Evolutionary conservation across 2,797 vertebrate genomes (phyloP), one percentile per base, ranked within the genome.

Genomic region (Gouania willdenowi): DNA sequence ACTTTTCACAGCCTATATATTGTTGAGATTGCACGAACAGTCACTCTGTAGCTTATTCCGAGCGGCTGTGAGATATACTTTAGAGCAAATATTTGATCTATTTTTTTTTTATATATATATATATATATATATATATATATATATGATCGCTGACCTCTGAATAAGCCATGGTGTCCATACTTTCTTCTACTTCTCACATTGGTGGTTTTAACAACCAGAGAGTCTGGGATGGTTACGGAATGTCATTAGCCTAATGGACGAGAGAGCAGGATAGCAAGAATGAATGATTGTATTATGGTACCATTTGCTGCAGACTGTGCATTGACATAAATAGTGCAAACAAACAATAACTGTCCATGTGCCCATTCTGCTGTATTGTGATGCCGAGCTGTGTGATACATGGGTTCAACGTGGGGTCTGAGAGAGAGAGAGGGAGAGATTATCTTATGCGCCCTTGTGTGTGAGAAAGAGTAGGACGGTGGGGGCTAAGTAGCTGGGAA

Each of bases 281-380:
- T 78, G 70, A 81, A 58, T 78, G 64, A 79, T 76, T 78, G 46
- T 55, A 80, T 79, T 73, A 78, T 1, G 27, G 43, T 49, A 60
- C 66, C 68, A 80, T 79, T 80, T 75, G 49, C 72, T 5, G 31
- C 52, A 60, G 61, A 69, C 64, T 63, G 53, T 63, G 54, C 58
- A 65, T 28, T 61, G 69, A 77, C 62, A 61, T 79, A 64, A 72
- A 77, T 71, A 70, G 73, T 70, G 61, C 66, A 74, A 80, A 79
- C 64, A 71, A 79, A 82, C 61, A 79, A 77, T 68, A 71, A 71
- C 65, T 59, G 69, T 76, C 66, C 56, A 21, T 53, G 47, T 61
- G 42, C 26, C 59, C 53, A 31, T 63, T 67, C 45, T 31, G 31
- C 50, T 67, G 53, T 59, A 57, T 28, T 61, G 46, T 62, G 66